Base-by-base conservation (phyloP, 2,797 vertebrate genomes). In the Ceyx erithaca region DNA sequence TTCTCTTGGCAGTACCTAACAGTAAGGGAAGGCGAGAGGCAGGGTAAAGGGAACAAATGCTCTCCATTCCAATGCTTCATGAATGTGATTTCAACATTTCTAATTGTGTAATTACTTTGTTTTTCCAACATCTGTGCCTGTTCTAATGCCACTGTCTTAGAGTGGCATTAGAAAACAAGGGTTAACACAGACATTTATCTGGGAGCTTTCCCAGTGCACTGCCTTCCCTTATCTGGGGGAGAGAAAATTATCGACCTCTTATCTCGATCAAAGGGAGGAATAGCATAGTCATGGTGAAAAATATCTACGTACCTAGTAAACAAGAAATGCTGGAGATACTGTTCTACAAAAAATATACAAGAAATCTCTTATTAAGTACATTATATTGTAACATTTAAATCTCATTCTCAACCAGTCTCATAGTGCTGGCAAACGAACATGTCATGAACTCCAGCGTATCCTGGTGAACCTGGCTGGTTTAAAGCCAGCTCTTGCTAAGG, bases 381-480 rank as follows among this genome's bases (percentile, higher is more conserved):
- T 14, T 25, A 28, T 28, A 22, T 10, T 35, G 28, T 14, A 75
- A 37, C 40, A 20, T 57, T 64, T 67, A 17, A 54, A 49, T 40
- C 20, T 77, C 68, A 31, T 25, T 15, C 57, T 70, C 35, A 40
- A 2, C 8, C 33, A 33, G 22, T 15, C 17, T n/a, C 46, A 2
- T 2, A 4, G 22, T 61, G 61, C 14, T 7, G 2, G 68, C 28
- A 52, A 62, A 59, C 1, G 48, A 63, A 26, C 67, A 19, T 10
- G 37, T 2, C 12, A n/a, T 7, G 43, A n/a, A 8, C 51, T 31
- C 14, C 70, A 28, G 59, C 0, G 0, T 6, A 9, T 6, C 41
- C 51, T 4, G 15, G 35, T 59, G 31, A 18, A 37, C 21, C 18
- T 4, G 30, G 19, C 1, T 25, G 1, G 3, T n/a, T 31, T 9